A percentile compares a stretch with the other conserved stretches of the same genome.
These are phyloP conservation scores for Equus przewalskii DNA, from an alignment of 2,113 vertebrate genomes.

Conservation along the genomic window DNA sequence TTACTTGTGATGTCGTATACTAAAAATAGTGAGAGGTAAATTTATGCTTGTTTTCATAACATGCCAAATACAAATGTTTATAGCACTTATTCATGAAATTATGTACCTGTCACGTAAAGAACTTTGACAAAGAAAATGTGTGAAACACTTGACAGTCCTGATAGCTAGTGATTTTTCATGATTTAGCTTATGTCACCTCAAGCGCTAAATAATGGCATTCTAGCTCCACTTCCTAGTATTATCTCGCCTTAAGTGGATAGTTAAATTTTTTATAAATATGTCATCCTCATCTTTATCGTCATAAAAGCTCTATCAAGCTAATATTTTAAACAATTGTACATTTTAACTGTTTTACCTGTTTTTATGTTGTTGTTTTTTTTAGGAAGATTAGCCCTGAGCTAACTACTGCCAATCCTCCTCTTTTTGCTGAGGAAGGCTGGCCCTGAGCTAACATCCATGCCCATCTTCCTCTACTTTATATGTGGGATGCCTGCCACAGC, in stretches of 20 bases:
- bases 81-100: conserved; percentile 40
- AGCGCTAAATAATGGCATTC: not conserved
- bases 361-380: too few species aligned
- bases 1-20: not conserved
- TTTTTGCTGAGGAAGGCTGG: too few species aligned
- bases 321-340: not conserved
- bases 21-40: conserved; percentile 4
- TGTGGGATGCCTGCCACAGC: too few species aligned
- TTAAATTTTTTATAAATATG: not conserved
- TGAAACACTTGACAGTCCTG: not conserved
- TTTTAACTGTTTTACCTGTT: not conserved
- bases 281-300: not conserved
- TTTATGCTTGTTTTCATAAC: conserved; percentile 36
- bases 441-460: too few species aligned
- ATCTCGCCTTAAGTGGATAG: not conserved
- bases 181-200: not conserved
- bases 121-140: not conserved
- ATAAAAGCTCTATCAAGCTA: not conserved
- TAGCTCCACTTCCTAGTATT: not conserved
- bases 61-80: not conserved
- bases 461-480: too few species aligned
- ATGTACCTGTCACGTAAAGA: conserved; percentile 42
- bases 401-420: too few species aligned
- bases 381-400: too few species aligned
- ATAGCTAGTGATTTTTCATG: conserved; percentile 27